These are phyloP conservation scores for Tragulus kanchil DNA, from an alignment of 2,113 vertebrate genomes.

Conservation along the genomic window DNA sequence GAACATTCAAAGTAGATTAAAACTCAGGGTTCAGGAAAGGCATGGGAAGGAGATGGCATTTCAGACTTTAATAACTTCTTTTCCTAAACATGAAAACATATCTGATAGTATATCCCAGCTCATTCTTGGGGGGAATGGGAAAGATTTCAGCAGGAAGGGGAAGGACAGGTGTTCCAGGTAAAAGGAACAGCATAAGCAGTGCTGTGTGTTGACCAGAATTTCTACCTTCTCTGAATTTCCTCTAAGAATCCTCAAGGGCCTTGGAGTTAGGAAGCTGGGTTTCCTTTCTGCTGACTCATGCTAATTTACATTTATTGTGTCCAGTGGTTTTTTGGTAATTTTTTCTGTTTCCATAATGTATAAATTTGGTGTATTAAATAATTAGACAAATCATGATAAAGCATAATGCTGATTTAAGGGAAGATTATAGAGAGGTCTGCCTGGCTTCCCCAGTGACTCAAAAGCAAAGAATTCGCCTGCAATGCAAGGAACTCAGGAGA, in stretches of 20 bases:
- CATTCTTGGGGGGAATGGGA: not conserved
- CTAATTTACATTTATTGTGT: not conserved
- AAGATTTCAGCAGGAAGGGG: not conserved
- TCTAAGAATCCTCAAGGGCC: conserved; percentile 32
- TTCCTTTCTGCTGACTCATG: not conserved
- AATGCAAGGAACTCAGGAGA: no score
- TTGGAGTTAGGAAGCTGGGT: not conserved
- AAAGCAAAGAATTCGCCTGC: no score
- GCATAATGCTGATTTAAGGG: conserved; percentile 28
- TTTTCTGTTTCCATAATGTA: conserved; percentile 28
- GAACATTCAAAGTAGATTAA: conserved; percentile 12
- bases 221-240: conserved; percentile 38
- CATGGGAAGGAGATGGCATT: not conserved
- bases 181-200: not conserved
- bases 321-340: not conserved
- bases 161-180: not conserved
- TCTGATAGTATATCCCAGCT: not conserved
- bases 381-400: conserved; percentile 45
- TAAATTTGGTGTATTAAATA: not conserved
- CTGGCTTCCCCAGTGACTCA: no score
- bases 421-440: not conserved
- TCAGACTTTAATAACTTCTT: not conserved
- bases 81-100: not conserved
- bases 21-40: not conserved
- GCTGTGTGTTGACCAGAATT: not conserved